Evolutionary conservation across 2,113 vertebrate genomes (phyloP), one percentile per base, ranked within the genome.

Genomic region (Pimephales promelas): DNA sequence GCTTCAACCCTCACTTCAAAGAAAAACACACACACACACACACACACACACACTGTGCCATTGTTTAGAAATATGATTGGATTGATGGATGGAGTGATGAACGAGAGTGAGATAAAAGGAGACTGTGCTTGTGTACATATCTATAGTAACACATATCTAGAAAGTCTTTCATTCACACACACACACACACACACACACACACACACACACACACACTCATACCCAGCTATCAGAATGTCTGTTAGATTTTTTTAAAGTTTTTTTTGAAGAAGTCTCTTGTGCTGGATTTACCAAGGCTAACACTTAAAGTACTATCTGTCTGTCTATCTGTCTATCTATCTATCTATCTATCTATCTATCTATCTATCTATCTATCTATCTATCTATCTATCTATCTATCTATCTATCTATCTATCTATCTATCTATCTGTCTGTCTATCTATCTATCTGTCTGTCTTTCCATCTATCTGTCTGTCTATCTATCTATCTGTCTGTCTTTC

Each of bases 1-100:
- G 26, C 76, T 72, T 68, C 49, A 34, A 43, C 47, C 54, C 28
- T 3, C 10, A 84, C 83, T 78, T 84, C 73, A 75, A 45, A 72
- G 11, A 72, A 36, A 70, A 20, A 70, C 66, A 43, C 68, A 70
- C 31, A 10, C 56, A 57, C 62, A 70, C 79, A 61, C 64, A 81
- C 79, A 57, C 62, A 70, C 79, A 61, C 79, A 81, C 79, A 70
- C 26, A 56, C 66, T 78, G 62, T 78, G 64, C n/a, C 24, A 47
- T 47, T 74, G 72, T 52, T 74, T 47, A 52, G 45, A 31, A 73
- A 71, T 72, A 80, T 61, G 40, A 84, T 72, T 80, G 56, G 54
- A 80, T 78, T 82, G 73, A 85, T 85, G 26, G 71, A 81, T 62
- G 70, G n/a, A 62, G 78, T 28, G 59, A 43, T 47, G 59, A 64